Evolutionary conservation across 2,888 invertebrate species (phyloP).

Genomic region (Tridacna crocea): DNA sequence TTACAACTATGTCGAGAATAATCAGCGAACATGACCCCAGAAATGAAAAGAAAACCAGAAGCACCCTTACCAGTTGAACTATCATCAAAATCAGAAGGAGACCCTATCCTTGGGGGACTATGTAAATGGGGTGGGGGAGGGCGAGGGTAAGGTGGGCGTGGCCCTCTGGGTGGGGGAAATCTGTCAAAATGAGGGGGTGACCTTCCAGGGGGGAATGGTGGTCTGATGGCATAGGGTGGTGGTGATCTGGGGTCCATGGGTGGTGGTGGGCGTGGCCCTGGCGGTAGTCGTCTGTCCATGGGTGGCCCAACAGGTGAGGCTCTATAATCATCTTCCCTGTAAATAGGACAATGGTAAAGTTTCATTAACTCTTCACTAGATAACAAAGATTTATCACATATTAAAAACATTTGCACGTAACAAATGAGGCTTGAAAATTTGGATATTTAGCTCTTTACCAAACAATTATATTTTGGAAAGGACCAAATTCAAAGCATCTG

Average conservation of each 20-base stretch:
- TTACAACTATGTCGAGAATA: not conserved
- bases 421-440: no score
- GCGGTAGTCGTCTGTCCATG: conserved; percentile 58
- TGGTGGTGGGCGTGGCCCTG: conserved; percentile 63
- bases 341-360: conserved; percentile 31
- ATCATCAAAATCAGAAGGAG: conserved; percentile 48
- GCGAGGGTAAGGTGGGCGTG: conserved; percentile 59
- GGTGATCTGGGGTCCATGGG: conserved; percentile 61
- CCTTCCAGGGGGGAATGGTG: conserved; percentile 66
- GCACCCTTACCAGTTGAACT: conserved; percentile 58
- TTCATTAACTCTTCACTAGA: not conserved
- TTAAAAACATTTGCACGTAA: not conserved
- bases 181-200: conserved; percentile 72
- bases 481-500: no score
- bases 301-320: conserved; percentile 60
- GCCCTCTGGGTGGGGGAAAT: conserved; percentile 64
- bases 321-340: conserved; percentile 66
- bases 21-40: not conserved
- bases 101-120: conserved; percentile 55
- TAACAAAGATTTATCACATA: not conserved
- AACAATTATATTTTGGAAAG: no score
- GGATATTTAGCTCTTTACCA: no score
- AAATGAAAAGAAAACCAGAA: not conserved
- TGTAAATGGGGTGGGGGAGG: conserved; percentile 60
- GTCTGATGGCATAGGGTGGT: conserved; percentile 67